Base-by-base conservation (phyloP, 2,888 invertebrate species). In the Acleris literana region DNA sequence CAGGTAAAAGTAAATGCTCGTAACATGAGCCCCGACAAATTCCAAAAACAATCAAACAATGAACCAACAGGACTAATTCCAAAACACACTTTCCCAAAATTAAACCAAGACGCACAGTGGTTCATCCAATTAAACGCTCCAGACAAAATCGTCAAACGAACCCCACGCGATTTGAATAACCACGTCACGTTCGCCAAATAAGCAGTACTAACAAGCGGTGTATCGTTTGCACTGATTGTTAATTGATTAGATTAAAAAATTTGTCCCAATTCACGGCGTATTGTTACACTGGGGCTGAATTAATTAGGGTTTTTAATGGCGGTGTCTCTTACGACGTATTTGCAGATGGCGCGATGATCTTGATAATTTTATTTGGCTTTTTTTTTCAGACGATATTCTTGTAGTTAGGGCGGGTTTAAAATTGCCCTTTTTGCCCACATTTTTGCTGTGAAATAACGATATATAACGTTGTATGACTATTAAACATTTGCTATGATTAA, bases 211-310 rank as follows among this genome's bases (percentile, higher is more conserved):
- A 92, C 92, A 89, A 92, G 91, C 88, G 87, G 87, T 88, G 87
- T 92, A 90, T 92, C 90, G 90, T 84, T 92, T 88, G 89, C 91
- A 87, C 90, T 93, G 93, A 93, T 93, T 93, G 93, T 87, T 93
- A 93, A 93, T 93, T 93, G 93, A 93, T 93, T 92, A 85, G 88
- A 92, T 93, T 93, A 92, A 90, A 92, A 92, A 90, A 83, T 88
- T 90, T 85, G 85, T 77, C 81, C 87, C 85, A 88, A 91, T 87
- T 85, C 86, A 66, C 80, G 76, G 82, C 80, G 84, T 84, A 90
- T 90, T 90, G 90, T 90, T 83, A 83, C 86, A 81, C 71, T 72
- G 82, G 82, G 86, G 77, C 79, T 74, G 83, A 80, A 83, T 85
- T 87, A 87, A 92, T 90, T 90, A 87, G 74, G 74, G 71, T 82